A percentile compares a stretch with the other conserved stretches of the same genome.
These are phyloP conservation scores for Drosophila histrio DNA, from an alignment of 2,888 invertebrate species.

Conservation along the genomic window DNA sequence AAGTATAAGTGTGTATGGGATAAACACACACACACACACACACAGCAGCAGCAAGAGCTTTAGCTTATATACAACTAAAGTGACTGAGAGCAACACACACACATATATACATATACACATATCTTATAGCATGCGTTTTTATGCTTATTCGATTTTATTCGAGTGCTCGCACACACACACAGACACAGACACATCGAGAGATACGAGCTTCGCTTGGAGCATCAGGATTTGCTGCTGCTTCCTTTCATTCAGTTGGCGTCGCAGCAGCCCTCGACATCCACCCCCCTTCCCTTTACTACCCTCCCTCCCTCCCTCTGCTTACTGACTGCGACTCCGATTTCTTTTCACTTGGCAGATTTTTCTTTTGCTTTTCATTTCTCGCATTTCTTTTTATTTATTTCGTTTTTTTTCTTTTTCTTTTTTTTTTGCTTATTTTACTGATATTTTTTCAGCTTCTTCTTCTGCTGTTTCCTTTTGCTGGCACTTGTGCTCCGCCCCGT, in stretches of 20 bases:
- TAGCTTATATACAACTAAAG: slow-evolving; percentile 60
- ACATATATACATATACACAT: slow-evolving; percentile 31
- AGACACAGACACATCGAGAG: slow-evolving; percentile 37
- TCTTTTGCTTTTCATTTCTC: slow-evolving; percentile 73
- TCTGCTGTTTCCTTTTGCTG: slow-evolving; percentile 41
- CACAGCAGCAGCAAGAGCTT: slow-evolving; percentile 24
- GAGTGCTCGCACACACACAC: slow-evolving; percentile 61
- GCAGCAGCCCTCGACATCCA: background rate
- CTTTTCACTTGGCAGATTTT: slow-evolving; percentile 79
- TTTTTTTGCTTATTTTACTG: slow-evolving; percentile 49
- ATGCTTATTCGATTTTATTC: slow-evolving; percentile 79
- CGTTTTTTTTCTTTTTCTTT: slow-evolving; percentile 29
- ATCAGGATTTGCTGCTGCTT: slow-evolving; percentile 76
- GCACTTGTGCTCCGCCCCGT: slow-evolving; percentile 80
- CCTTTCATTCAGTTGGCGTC: slow-evolving; percentile 45
- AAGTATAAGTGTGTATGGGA: slow-evolving; percentile 32
- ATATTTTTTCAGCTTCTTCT: slow-evolving; percentile 38
- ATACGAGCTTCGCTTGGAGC: slow-evolving; percentile 60
- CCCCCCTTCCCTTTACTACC: slow-evolving; percentile 3
- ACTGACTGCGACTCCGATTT: slow-evolving; percentile 73
- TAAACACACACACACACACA: slow-evolving; percentile 21
- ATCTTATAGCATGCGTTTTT: slow-evolving; percentile 72
- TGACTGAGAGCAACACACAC: slow-evolving; percentile 30
- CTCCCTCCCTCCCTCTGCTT: slow-evolving; percentile 13
- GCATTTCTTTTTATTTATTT: slow-evolving; percentile 40